Conservation (phyloP, 2,888 invertebrate species). For the Lycia hirtaria region DNA sequence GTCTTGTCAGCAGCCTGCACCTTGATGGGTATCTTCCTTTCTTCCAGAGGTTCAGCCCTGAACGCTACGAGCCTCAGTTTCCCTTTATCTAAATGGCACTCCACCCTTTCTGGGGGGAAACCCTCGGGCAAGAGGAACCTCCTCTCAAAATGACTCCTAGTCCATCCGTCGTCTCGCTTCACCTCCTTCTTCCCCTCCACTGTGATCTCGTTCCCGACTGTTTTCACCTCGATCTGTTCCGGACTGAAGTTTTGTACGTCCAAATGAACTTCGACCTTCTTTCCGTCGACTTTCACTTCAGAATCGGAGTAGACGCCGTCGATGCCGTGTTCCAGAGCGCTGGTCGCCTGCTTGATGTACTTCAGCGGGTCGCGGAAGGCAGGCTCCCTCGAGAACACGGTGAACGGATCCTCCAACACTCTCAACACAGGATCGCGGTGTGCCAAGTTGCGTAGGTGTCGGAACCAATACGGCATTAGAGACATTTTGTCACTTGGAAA, state of each 20-base stretch:
- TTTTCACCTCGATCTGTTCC: conserved; percentile 91
- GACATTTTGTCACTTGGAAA: conserved; percentile 64
- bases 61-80: conserved; percentile 89
- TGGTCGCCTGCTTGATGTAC: conserved; percentile 59
- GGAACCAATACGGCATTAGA: conserved; percentile 75
- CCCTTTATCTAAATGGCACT: conserved; percentile 91
- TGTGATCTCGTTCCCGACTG: conserved; percentile 88
- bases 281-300: conserved; percentile 86
- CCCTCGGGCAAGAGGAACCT: conserved; percentile 91
- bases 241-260: conserved; percentile 93
- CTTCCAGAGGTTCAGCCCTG: conserved; percentile 67
- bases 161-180: conserved; percentile 90
- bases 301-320: conserved; percentile 83
- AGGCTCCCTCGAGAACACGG: conserved; percentile 66
- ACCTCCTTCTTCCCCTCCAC: conserved; percentile 93
- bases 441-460: conserved; percentile 71
- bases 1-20: too few relatives aligned
- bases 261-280: conserved; percentile 89
- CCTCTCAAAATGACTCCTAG: conserved; percentile 91
- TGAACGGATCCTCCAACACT: conserved; percentile 69
- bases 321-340: conserved; percentile 67
- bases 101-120: conserved; percentile 89
- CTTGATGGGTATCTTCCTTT: conserved; percentile 68
- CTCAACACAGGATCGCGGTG: conserved; percentile 66
- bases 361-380: conserved; percentile 75